Conservation (phyloP, 2,113 vertebrate species). For the Potamarius usumacintae region DNA sequence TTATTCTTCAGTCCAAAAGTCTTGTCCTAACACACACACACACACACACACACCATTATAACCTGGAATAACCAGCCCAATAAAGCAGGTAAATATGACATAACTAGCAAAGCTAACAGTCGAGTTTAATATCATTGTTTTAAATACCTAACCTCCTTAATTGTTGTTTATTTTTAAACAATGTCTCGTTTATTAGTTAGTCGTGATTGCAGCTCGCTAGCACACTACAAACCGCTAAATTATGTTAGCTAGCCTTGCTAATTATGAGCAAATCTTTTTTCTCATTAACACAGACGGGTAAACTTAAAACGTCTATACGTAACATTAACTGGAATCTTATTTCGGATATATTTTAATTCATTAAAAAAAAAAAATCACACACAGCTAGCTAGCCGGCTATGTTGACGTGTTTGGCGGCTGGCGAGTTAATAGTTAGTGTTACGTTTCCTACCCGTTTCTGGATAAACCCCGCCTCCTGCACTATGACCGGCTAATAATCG, state of each 20-base stretch:
- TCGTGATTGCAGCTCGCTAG: background rate
- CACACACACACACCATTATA: background rate
- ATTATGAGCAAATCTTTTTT: background rate
- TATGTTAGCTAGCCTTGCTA: background rate
- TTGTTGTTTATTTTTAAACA: background rate
- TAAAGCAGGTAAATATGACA: background rate
- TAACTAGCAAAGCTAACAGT: background rate
- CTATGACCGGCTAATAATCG: background rate
- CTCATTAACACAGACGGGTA: background rate
- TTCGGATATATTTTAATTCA: background rate
- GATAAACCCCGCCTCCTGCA: background rate
- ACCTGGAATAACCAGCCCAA: background rate
- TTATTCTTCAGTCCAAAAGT: constrained; percentile 99
- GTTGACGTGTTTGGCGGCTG: constrained; percentile 8
- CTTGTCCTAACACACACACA: constrained; percentile 81
- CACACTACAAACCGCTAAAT: background rate
- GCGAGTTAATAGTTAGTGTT: background rate
- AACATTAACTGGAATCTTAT: background rate
- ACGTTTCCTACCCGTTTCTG: background rate
- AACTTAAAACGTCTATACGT: no score
- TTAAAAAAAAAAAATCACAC: background rate
- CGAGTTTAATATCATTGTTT: background rate
- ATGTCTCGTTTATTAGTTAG: background rate
- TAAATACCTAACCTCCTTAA: no score
- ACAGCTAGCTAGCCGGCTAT: background rate